Evolutionary conservation across 2,797 vertebrate species (phyloP), one percentile per base, ranked within the genome.

Genomic region (Meda fulgida): DNA sequence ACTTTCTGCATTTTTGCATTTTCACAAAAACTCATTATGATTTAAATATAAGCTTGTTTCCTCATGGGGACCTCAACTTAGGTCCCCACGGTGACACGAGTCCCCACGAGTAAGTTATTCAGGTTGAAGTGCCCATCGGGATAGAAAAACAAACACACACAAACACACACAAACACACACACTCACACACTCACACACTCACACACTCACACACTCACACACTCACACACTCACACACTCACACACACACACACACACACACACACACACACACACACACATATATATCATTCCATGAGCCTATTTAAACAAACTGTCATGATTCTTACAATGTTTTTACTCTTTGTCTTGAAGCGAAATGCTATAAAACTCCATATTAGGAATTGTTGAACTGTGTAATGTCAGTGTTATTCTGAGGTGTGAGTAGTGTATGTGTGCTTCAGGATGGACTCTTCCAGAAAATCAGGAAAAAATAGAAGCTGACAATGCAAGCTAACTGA

Each of bases 291-390:
- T 78, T 71, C 66, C 38, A 9, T 58, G 6, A 14, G 21, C 34
- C 18, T 18, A 48, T 66, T 83, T 23, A 76, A 73, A 79, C 60
- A 65, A 19, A 10, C 18, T 55, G 58, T 76, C 36, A 48, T n/a
- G 21, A 36, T 67, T 80, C 69, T 69, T 63, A 77, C 38, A 65
- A 60, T 76, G 51, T 63, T 84, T 38, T 81, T 85, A 78, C 36
- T 60, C 23, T n/a, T 73, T 58, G 69, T 67, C 71, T 36, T 58
- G 34, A 58, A 5, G 26, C 10, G 60, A 67, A 38, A 76, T 67
- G 55, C 53, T 67, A 29, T 76, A 69, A 80, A 83, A 80, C 63
- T 60, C 77, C 86, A 29, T 81, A 77, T 85, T 80, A 83, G 80
- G 65, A 34, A 31, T 46, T 71, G n/a, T 53, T 87, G 70, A 60